These are phyloP conservation scores for Lates japonicus DNA, from an alignment of 2,797 vertebrate genomes.

Conservation along the genomic window DNA sequence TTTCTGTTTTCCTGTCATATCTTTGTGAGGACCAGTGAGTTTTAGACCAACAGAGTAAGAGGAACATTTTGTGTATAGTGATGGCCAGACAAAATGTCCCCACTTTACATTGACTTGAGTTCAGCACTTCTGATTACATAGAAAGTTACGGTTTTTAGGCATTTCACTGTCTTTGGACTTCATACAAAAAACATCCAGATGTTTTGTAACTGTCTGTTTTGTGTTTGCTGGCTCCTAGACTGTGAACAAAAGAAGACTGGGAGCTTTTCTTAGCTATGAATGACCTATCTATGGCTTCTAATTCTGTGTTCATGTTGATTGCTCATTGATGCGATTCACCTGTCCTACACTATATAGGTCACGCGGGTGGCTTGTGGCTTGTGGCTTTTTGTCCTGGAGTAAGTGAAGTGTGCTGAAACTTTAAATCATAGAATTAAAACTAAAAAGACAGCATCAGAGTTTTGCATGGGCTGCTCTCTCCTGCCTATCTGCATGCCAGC, in stretches of 20 bases:
- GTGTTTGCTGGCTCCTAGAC: background rate
- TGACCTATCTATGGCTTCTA: background rate
- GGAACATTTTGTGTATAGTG: constrained; percentile 5
- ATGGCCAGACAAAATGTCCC: background rate
- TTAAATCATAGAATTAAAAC: background rate
- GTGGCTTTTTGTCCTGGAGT: background rate
- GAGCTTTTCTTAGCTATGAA: background rate
- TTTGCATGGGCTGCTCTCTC: background rate
- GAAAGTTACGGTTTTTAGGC: too few relatives aligned
- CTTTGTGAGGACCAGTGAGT: background rate
- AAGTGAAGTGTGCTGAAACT: background rate
- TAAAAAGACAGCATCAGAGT: background rate
- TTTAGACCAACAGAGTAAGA: background rate
- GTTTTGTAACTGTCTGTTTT: background rate
- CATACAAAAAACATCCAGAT: background rate
- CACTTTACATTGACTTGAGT: background rate
- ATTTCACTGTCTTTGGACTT: background rate
- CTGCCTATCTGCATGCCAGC: background rate
- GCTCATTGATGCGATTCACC: constrained; percentile 9
- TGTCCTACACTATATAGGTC: background rate
- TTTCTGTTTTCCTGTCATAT: background rate
- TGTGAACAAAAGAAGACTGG: background rate
- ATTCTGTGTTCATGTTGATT: background rate
- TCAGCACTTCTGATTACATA: background rate
- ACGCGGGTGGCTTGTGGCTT: background rate